Percentiles rank a stretch among this genome's conserved stretches.
Evolutionary conservation across 1,140 invertebrate species (phyloP).

Genomic region (Sipha flava): DNA sequence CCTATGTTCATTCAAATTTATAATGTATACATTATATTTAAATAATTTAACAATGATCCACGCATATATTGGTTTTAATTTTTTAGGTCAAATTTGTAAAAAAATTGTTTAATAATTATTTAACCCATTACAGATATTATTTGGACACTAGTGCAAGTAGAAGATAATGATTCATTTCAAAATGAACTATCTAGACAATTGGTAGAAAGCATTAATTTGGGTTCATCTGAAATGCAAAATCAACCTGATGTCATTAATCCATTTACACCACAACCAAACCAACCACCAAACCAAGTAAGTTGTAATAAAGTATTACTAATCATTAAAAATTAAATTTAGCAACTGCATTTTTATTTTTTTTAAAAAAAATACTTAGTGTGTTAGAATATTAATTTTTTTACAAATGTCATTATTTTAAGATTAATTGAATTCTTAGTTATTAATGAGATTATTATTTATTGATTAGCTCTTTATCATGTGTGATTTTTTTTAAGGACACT

Average conservation of each 20-base stretch:
- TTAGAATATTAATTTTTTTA: too few relatives aligned
- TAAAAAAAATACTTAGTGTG: too few relatives aligned
- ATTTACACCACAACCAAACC: constrained; percentile 17
- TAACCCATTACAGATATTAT: background rate
- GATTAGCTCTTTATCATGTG: background rate
- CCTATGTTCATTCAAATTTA: too few relatives aligned
- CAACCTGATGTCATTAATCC: background rate
- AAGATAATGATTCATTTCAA: constrained; percentile 30
- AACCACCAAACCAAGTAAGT: constrained; percentile 5
- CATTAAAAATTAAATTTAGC: too few relatives aligned
- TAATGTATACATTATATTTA: too few relatives aligned
- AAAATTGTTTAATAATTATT: too few relatives aligned
- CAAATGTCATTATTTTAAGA: too few relatives aligned
- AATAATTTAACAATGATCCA: too few relatives aligned
- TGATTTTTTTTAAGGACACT: background rate
- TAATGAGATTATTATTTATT: background rate
- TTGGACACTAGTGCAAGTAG: constrained; percentile 19
- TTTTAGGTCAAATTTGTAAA: too few relatives aligned
- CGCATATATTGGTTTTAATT: too few relatives aligned
- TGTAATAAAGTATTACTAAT: too few relatives aligned
- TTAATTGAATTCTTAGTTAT: background rate
- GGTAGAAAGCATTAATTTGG: constrained; percentile 13
- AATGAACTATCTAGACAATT: constrained; percentile 24
- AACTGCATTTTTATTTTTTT: too few relatives aligned
- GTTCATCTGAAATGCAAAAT: background rate